Conservation (phyloP, 2,888 invertebrate genomes). For the Xestia ashworthii region DNA sequence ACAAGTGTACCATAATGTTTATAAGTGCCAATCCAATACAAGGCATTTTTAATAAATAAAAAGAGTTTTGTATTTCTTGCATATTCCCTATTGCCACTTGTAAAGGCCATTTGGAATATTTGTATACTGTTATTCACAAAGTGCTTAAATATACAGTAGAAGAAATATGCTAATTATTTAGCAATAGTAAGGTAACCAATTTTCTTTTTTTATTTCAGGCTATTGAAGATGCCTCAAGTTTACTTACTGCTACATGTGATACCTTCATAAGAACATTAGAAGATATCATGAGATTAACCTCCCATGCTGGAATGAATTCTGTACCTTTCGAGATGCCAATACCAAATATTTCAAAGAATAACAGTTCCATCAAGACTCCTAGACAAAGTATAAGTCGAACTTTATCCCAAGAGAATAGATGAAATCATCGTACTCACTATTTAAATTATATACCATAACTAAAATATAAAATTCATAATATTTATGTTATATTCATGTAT, state of each 20-base stretch:
- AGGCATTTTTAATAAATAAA: no score
- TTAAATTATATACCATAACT: slow-evolving; percentile 7
- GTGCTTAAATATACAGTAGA: not conserved
- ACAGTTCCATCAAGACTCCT: slow-evolving; percentile 73
- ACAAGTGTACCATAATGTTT: no score
- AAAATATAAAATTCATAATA: slow-evolving; percentile 45
- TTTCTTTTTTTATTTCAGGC: slow-evolving; percentile 86
- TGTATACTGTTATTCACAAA: not conserved
- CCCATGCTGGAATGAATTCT: slow-evolving; percentile 72
- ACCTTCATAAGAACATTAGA: slow-evolving; percentile 95
- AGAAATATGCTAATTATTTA: not conserved
- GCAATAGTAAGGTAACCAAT: not conserved
- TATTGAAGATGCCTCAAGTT: slow-evolving; percentile 93
- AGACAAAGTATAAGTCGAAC: slow-evolving; percentile 82
- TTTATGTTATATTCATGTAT: slow-evolving; percentile 41
- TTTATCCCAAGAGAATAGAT: slow-evolving; percentile 88
- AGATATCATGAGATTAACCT: slow-evolving; percentile 93
- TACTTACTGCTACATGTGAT: slow-evolving; percentile 95
- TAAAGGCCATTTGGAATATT: not conserved
- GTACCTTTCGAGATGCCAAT: slow-evolving; percentile 82
- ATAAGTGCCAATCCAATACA: no score
- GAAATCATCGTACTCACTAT: slow-evolving; percentile 67
- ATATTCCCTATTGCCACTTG: no score
- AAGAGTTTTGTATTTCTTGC: no score
- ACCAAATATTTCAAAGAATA: slow-evolving; percentile 77